Evolutionary conservation across 1,140 invertebrate species (phyloP).

Genomic region (Cydia pomonella): DNA sequence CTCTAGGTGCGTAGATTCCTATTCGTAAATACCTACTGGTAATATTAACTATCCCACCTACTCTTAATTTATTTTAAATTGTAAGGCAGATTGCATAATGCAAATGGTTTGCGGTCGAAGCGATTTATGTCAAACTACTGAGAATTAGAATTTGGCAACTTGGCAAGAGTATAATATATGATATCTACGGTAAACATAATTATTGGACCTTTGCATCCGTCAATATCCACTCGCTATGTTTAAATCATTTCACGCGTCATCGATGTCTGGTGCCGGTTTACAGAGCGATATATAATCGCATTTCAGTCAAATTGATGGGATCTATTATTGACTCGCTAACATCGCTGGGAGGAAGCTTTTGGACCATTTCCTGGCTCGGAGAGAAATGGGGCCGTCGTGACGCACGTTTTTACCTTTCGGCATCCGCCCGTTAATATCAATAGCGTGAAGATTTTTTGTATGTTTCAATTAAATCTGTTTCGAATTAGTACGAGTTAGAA

Average conservation of each 20-base stretch:
- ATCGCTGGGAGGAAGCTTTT: slow-evolving; percentile 72
- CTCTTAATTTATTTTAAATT: too few relatives aligned
- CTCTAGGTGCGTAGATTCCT: too few relatives aligned
- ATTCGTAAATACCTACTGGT: too few relatives aligned
- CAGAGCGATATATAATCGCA: slow-evolving; percentile 55
- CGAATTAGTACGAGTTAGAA: slow-evolving; percentile 18
- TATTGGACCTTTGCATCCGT: slow-evolving; percentile 15
- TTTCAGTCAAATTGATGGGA: slow-evolving; percentile 48
- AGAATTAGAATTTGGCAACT: too few relatives aligned
- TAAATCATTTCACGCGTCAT: slow-evolving; percentile 42
- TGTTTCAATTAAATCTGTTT: slow-evolving; percentile 35
- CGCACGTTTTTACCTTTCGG: slow-evolving; percentile 68
- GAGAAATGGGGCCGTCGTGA: slow-evolving; percentile 73
- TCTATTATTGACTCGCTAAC: slow-evolving; percentile 77
- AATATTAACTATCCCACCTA: too few relatives aligned
- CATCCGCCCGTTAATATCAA: slow-evolving; percentile 64
- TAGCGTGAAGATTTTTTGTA: slow-evolving; percentile 50
- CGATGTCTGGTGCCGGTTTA: slow-evolving; percentile 42
- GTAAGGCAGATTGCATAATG: too few relatives aligned
- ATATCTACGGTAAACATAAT: slow-evolving; percentile 3
- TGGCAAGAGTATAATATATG: not conserved
- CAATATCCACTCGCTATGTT: slow-evolving; percentile 19
- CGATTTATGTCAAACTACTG: too few relatives aligned
- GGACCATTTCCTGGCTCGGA: slow-evolving; percentile 68
- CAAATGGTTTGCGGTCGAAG: too few relatives aligned